phyloP scores from a whole-genome alignment of 2,797 vertebrate species.

The Petrocephalus schoutedeni region DNA sequence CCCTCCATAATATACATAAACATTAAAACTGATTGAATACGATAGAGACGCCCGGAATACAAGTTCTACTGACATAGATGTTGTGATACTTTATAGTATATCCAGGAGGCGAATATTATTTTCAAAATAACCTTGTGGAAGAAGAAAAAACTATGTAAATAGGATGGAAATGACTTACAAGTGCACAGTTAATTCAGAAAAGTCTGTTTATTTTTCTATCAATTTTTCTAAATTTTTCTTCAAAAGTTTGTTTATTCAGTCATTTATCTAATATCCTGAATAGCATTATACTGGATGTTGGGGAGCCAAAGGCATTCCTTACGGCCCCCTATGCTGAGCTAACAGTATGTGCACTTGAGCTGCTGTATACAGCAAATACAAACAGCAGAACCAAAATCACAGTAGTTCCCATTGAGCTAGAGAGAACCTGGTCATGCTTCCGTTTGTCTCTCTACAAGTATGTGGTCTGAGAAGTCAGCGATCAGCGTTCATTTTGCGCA shows the following conservation, averaged over 20 bases:
- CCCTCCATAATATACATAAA: background rate
- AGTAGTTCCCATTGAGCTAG: background rate
- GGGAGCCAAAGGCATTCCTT: background rate
- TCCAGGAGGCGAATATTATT: background rate
- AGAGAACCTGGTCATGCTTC: background rate
- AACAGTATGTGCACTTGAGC: background rate
- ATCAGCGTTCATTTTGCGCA: conserved; percentile 68
- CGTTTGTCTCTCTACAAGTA: background rate
- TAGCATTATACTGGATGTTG: background rate
- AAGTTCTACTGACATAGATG: background rate
- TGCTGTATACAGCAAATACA: background rate
- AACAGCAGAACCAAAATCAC: conserved; percentile 9
- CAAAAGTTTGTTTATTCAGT: background rate
- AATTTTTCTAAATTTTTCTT: background rate
- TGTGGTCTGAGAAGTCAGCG: conserved; percentile 44
- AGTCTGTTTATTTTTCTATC: background rate
- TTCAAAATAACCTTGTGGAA: background rate
- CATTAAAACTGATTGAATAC: background rate
- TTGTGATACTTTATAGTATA: background rate
- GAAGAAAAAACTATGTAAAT: background rate
- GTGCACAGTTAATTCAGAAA: background rate
- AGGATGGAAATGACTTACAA: background rate
- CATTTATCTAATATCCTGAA: background rate
- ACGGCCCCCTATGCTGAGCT: background rate
- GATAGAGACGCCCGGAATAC: background rate